Evolutionary conservation across 2,113 vertebrate genomes (phyloP).

Genomic region (Alouatta palliata): DNA sequence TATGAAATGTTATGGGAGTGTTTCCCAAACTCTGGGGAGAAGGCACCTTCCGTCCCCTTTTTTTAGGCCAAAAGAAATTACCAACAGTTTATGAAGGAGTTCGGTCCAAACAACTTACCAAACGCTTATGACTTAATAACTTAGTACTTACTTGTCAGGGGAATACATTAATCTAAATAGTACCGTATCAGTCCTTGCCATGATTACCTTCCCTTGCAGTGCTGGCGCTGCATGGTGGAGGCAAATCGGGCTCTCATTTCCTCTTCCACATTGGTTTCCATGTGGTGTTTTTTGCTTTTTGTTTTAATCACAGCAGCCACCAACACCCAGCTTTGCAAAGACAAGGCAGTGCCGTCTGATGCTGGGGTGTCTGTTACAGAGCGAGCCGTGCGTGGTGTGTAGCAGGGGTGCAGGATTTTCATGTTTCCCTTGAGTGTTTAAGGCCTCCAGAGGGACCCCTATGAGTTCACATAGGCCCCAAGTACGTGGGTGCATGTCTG

Average conservation of each 20-base stretch:
- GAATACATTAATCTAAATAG: neutral
- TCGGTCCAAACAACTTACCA: neutral
- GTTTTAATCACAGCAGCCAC: neutral
- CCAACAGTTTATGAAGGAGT: neutral
- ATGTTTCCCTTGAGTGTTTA: too few species aligned
- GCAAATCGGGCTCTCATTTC: neutral
- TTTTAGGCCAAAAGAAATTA: neutral
- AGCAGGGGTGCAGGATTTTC: accelerated
- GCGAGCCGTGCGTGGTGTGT: accelerated
- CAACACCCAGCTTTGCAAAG: neutral
- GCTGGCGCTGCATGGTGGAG: accelerated
- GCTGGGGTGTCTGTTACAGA: neutral
- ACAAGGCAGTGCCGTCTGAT: neutral
- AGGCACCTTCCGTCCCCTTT: neutral
- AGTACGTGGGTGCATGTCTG: too few species aligned
- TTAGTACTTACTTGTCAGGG: neutral
- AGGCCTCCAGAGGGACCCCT: too few species aligned
- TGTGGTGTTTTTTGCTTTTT: neutral
- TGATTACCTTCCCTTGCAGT: neutral
- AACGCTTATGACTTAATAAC: neutral
- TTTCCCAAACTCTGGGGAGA: neutral
- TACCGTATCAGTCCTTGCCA: neutral
- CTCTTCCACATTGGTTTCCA: neutral
- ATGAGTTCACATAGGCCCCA: neutral
- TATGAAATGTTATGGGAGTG: neutral